Evolutionary conservation across 2,888 invertebrate species (phyloP).

Genomic region (Drosophila maculinotata): DNA sequence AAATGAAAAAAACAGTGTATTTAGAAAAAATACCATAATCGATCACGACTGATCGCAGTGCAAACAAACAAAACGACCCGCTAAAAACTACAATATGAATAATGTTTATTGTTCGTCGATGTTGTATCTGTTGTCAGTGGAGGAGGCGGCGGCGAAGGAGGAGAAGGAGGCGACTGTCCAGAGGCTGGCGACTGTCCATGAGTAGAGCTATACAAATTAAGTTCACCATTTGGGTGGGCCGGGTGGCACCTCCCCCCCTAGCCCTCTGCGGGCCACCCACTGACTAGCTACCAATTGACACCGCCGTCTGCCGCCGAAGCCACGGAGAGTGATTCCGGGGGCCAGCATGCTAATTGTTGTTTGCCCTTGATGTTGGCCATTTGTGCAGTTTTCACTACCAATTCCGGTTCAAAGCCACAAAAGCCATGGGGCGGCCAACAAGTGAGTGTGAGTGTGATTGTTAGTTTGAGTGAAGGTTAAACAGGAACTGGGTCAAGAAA

Average conservation of each 20-base stretch:
- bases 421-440: slow-evolving; percentile 7
- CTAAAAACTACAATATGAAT: slow-evolving; percentile 41
- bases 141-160: neutral
- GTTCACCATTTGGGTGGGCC: slow-evolving; percentile 29
- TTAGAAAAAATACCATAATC: slow-evolving; percentile 60
- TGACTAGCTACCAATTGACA: slow-evolving; percentile 8
- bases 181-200: slow-evolving; percentile 5
- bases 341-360: slow-evolving; percentile 37
- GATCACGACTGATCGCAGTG: slow-evolving; percentile 71
- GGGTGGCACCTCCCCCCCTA: too few species aligned
- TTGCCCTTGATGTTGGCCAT: slow-evolving; percentile 58
- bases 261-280: too few species aligned
- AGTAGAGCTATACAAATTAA: slow-evolving; percentile 8
- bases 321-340: slow-evolving; percentile 18
- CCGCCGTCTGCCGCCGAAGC: slow-evolving; percentile 1
- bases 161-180: neutral
- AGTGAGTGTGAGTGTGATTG: slow-evolving; percentile 3
- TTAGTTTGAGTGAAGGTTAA: slow-evolving; percentile 31
- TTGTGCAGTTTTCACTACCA: slow-evolving; percentile 32
- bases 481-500: slow-evolving; percentile 47
- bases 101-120: slow-evolving; percentile 48
- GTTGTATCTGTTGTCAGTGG: slow-evolving; percentile 5
- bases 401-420: slow-evolving; percentile 49
- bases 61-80: slow-evolving; percentile 53
- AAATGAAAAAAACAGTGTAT: too few species aligned